These are phyloP conservation scores for Platycercus adscitus DNA, from an alignment of 2,113 vertebrate genomes.

Conservation along the genomic window DNA sequence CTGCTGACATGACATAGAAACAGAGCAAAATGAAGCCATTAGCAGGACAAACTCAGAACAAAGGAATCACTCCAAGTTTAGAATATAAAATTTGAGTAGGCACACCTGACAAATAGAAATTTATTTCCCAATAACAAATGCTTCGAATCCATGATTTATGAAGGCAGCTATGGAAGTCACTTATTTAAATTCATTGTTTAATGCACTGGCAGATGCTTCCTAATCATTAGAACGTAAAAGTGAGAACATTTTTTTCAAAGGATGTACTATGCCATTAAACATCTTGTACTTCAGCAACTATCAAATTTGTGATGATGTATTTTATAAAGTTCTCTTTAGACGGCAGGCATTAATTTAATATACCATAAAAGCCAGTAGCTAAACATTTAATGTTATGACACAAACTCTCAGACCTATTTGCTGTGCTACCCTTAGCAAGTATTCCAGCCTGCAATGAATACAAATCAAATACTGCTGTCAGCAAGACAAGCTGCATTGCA, in stretches of 20 bases:
- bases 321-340: constrained; percentile 22
- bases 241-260: background rate
- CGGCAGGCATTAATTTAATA: background rate
- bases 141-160: background rate
- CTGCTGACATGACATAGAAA: background rate
- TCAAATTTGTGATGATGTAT: background rate
- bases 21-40: background rate
- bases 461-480: background rate
- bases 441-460: background rate
- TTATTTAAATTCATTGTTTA: constrained; percentile 27
- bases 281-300: background rate
- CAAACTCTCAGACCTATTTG: background rate
- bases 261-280: background rate
- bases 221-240: constrained; percentile 30
- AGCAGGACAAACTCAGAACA: background rate
- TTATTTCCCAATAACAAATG: constrained; percentile 10
- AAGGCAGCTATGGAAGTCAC: background rate
- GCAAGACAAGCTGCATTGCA: background rate
- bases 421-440: background rate
- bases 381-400: constrained; percentile 10
- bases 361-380: background rate
- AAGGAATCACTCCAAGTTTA: background rate
- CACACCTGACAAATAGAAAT: background rate
- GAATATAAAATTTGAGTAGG: background rate
- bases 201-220: background rate